These are phyloP conservation scores for Tyrophagus putrescentiae DNA, from an alignment of 1,140 invertebrate genomes.

Conservation along the genomic window DNA sequence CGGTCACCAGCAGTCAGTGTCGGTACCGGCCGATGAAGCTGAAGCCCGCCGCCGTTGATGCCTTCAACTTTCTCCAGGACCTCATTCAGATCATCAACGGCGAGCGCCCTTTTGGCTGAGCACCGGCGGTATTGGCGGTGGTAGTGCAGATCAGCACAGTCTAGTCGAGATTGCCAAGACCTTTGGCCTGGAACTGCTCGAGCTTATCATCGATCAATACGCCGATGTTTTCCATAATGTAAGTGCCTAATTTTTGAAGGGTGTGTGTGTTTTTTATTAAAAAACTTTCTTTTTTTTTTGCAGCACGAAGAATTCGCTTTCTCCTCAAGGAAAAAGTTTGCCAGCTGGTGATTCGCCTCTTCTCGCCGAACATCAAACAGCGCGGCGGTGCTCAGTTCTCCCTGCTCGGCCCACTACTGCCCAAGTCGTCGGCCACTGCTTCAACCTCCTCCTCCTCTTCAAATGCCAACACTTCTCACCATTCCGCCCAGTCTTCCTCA, in stretches of 20 bases:
- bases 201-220: constrained; percentile 80
- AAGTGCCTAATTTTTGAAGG: constrained; percentile 25
- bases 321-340: constrained; percentile 90
- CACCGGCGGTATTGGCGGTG: too few species aligned
- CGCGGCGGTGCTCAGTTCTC: constrained; percentile 17
- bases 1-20: constrained; percentile 6
- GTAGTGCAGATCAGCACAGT: constrained; percentile 47
- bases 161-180: constrained; percentile 94
- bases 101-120: constrained; percentile 79
- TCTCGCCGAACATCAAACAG: constrained; percentile 87
- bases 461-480: not conserved
- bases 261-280: constrained; percentile 22
- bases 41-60: constrained; percentile 76
- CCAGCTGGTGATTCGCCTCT: constrained; percentile 89
- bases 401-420: not conserved
- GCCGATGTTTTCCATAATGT: constrained; percentile 82
- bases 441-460: not conserved
- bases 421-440: not conserved
- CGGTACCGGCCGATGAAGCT: constrained; percentile 53
- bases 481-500: not conserved
- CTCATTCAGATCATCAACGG: constrained; percentile 89
- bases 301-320: constrained; percentile 87
- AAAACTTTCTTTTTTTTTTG: constrained; percentile 33
- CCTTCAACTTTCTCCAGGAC: constrained; percentile 90
- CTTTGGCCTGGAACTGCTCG: constrained; percentile 85